These are phyloP conservation scores for Lasiurus borealis DNA, from an alignment of 2,113 vertebrate genomes.

Conservation along the genomic window DNA sequence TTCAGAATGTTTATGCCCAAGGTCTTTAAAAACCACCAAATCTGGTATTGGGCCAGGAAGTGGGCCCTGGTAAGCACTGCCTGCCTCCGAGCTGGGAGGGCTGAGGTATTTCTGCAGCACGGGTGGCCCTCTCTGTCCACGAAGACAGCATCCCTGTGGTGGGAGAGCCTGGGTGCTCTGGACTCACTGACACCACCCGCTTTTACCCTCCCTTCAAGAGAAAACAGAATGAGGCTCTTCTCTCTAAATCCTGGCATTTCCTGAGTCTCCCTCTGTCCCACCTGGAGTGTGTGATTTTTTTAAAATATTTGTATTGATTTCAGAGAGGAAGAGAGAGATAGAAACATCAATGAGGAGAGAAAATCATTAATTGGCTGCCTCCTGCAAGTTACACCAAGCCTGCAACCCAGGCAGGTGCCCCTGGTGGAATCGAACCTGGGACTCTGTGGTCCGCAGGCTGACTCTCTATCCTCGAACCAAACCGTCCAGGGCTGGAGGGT, in stretches of 20 bases:
- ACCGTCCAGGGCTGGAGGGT: too few species aligned
- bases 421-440: too few species aligned
- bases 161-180: not conserved
- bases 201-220: not conserved
- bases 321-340: too few species aligned
- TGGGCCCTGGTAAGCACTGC: not conserved
- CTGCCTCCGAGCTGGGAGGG: not conserved
- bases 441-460: too few species aligned
- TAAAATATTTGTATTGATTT: too few species aligned
- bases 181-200: not conserved
- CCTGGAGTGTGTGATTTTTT: not conserved
- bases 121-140: not conserved
- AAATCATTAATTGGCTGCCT: too few species aligned
- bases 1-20: not conserved
- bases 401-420: too few species aligned
- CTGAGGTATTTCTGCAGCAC: not conserved
- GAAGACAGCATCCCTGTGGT: accelerated
- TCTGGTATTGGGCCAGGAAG: not conserved
- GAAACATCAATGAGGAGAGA: too few species aligned
- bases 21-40: not conserved
- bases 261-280: not conserved
- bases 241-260: not conserved
- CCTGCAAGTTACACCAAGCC: too few species aligned
- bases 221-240: not conserved
- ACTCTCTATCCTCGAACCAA: too few species aligned